Conservation (phyloP, 2,888 invertebrate species). For the Bursaphelenchus okinawaensis region DNA sequence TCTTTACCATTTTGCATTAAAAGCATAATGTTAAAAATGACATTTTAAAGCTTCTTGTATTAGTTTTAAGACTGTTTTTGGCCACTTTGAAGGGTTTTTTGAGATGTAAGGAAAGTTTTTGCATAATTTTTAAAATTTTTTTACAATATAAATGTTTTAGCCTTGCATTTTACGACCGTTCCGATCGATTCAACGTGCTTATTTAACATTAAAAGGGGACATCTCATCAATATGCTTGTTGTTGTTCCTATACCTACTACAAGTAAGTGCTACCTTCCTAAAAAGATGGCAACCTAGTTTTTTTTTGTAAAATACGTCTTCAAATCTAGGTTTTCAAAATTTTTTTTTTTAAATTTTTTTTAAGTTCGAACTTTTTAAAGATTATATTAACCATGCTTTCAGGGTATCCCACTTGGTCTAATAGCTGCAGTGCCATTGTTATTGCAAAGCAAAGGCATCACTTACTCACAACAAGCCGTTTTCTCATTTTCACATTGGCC, state of each 20-base stretch:
- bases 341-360: slow-evolving; percentile 4
- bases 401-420: slow-evolving; percentile 85
- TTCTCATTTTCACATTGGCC: slow-evolving; percentile 63
- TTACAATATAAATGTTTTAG: slow-evolving; percentile 35
- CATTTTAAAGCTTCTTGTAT: too few relatives aligned
- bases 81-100: too few relatives aligned
- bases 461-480: slow-evolving; percentile 80
- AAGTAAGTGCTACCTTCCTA: slow-evolving; percentile 42
- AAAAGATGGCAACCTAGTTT: too few relatives aligned
- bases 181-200: slow-evolving; percentile 43
- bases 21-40: too few relatives aligned
- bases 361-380: neutral
- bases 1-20: too few relatives aligned
- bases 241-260: slow-evolving; percentile 81
- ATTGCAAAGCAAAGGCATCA: slow-evolving; percentile 81
- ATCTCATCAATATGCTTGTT: slow-evolving; percentile 64
- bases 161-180: slow-evolving; percentile 35
- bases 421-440: slow-evolving; percentile 91
- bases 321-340: slow-evolving; percentile 6
- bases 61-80: too few relatives aligned
- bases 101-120: too few relatives aligned
- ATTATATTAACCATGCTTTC: slow-evolving; percentile 3
- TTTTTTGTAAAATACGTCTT: too few relatives aligned
- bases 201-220: slow-evolving; percentile 47
- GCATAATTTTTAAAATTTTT: neutral